Conservation (phyloP, 2,797 vertebrate species). For the Sebastes steindachneri region DNA sequence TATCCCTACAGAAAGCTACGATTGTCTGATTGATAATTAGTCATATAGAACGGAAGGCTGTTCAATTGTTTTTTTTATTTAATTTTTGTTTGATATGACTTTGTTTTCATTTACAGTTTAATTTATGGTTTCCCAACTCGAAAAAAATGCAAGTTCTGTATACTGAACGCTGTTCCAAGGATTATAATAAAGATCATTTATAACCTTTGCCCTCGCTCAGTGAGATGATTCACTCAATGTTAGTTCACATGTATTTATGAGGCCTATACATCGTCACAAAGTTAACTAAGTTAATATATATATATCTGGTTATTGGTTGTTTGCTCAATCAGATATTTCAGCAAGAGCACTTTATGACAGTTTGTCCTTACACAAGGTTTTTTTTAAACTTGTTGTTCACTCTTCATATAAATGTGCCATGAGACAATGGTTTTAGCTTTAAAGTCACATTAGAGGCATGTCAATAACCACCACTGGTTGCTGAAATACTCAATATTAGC, state of each 20-base stretch:
- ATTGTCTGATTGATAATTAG: conserved; percentile 8
- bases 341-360: neutral
- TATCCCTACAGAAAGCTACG: conserved; percentile 38
- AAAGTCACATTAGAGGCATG: neutral
- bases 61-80: conserved; percentile 19
- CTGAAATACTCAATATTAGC: neutral
- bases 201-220: conserved; percentile 70
- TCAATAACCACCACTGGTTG: neutral
- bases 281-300: neutral
- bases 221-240: conserved; percentile 30
- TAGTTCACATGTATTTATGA: neutral
- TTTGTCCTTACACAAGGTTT: neutral
- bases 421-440: neutral
- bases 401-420: neutral
- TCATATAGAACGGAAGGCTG: conserved; percentile 24
- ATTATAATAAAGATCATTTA: conserved; percentile 87
- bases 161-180: conserved; percentile 82
- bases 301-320: neutral
- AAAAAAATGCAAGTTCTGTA: conserved; percentile 83
- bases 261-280: too few relatives aligned
- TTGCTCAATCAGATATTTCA: neutral
- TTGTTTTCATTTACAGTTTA: conserved; percentile 59
- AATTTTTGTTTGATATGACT: conserved; percentile 38
- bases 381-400: too few relatives aligned
- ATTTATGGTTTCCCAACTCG: conserved; percentile 54